Evolutionary conservation across 1,140 invertebrate species (phyloP), one percentile per base, ranked within the genome.

Genomic region (Drosophila erecta): DNA sequence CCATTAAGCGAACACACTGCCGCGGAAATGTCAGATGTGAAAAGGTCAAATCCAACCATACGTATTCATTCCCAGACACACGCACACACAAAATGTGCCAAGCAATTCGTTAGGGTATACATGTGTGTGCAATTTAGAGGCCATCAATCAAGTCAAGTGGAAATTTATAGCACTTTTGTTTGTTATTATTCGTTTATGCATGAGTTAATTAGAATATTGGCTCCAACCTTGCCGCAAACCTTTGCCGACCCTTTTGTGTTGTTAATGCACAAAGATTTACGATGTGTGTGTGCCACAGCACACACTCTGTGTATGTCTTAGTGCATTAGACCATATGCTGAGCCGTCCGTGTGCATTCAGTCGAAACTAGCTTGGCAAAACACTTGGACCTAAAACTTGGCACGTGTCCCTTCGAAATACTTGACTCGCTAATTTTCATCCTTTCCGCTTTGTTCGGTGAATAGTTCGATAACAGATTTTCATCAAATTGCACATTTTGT

Each of bases 161-260:
- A 89, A 89, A 89, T 89, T 89, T 89, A 89, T 89, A 89, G 84
- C 84, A 89, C 84, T 89, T 89, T 89, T 89, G 84, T 89, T 89
- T 89, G 84, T 89, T 89, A 89, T 89, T 89, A 89, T 89, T 89
- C 84, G 84, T 89, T 89, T 89, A 89, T 89, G 84, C 84, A 89
- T 89, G 84, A 89, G 84, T 89, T 89, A 89, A 89, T 89, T 89
- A 89, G 84, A 89, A 89, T 89, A 89, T 89, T 87, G 84, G 73
- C 79, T 71, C 66, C 69, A 84, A 74, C 79, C 79, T 80, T 71
- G 70, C 73, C 80, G 71, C 61, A 62, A 44, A 66, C 62, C 50
- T 50, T 58, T 38, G 51, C 35, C 27, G 46, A 59, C 56, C 64
- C 62, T 50, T 77, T 58, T 75, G 71, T 66, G 71, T 66, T 61